Percentiles rank a stretch among this genome's conserved stretches.
These are phyloP conservation scores for Epirrhoe alternata DNA, from an alignment of 2,888 invertebrate species.

Conservation along the genomic window DNA sequence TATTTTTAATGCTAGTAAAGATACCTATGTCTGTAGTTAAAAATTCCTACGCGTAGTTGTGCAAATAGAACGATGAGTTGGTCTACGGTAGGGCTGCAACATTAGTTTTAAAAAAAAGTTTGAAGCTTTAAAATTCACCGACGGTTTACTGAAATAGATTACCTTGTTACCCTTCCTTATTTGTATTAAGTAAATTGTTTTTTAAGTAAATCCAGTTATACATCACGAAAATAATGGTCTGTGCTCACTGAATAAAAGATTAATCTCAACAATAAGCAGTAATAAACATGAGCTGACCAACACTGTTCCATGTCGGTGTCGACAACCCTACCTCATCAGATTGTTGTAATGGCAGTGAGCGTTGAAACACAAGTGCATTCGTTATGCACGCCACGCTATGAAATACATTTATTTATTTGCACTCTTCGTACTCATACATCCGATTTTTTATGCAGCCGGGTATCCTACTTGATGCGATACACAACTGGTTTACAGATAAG, in stretches of 20 bases:
- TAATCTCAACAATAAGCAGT: not conserved
- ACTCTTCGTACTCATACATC: constrained; percentile 37
- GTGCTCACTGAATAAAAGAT: not conserved
- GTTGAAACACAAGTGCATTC: constrained; percentile 65
- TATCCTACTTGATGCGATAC: constrained; percentile 1
- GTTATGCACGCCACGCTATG: constrained; percentile 62
- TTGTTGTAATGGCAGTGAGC: constrained; percentile 53
- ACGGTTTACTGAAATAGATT: not conserved
- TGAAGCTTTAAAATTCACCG: not conserved
- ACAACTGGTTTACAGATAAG: not conserved
- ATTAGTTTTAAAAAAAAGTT: not conserved
- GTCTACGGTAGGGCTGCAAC: constrained; percentile 17
- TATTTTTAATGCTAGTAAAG: constrained; percentile 20
- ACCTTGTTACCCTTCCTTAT: not conserved
- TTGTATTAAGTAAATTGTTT: not conserved
- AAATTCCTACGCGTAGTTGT: constrained; percentile 23
- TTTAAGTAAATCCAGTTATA: too few relatives aligned
- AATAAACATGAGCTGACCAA: not conserved
- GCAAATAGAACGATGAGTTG: constrained; percentile 28
- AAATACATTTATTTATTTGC: constrained; percentile 53
- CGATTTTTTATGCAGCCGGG: constrained; percentile 20
- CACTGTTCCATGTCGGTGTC: not conserved
- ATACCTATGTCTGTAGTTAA: constrained; percentile 10
- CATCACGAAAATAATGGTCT: not conserved
- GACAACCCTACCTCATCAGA: constrained; percentile 50